Evolutionary conservation across 2,797 vertebrate species (phyloP).

Genomic region (Enteromius trimaculatus): DNA sequence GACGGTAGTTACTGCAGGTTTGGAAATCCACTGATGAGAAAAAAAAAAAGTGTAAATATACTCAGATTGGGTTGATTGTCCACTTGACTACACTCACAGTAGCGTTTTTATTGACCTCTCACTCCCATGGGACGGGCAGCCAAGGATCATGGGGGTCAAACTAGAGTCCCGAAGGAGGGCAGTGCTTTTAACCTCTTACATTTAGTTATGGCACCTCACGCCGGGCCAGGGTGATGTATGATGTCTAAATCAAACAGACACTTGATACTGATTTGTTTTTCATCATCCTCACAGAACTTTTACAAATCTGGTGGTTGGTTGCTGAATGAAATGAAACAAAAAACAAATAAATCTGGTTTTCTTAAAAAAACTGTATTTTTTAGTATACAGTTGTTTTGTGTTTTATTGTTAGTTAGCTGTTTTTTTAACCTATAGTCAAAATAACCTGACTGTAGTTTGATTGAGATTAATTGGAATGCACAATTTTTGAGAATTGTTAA

Average conservation of each 20-base stretch:
- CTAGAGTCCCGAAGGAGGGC: slow-evolving; percentile 48
- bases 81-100: slow-evolving; percentile 46
- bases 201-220: slow-evolving; percentile 54
- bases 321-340: neutral
- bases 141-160: slow-evolving; percentile 60
- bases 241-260: slow-evolving; percentile 23
- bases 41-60: slow-evolving; percentile 34
- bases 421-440: no score
- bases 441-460: no score
- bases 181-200: slow-evolving; percentile 61
- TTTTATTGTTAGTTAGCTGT: no score
- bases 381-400: no score
- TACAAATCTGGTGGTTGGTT: neutral
- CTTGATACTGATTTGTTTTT: neutral
- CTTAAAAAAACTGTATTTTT: neutral
- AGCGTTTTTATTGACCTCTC: slow-evolving; percentile 58
- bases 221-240: neutral
- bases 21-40: slow-evolving; percentile 4
- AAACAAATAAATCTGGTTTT: neutral
- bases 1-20: neutral
- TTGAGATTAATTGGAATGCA: no score
- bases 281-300: neutral
- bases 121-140: slow-evolving; percentile 50
- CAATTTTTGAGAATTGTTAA: no score
- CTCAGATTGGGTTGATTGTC: slow-evolving; percentile 53